Evolutionary conservation across 2,888 invertebrate species (phyloP), one percentile per base, ranked within the genome.

Genomic region (Helicoverpa assulta): DNA sequence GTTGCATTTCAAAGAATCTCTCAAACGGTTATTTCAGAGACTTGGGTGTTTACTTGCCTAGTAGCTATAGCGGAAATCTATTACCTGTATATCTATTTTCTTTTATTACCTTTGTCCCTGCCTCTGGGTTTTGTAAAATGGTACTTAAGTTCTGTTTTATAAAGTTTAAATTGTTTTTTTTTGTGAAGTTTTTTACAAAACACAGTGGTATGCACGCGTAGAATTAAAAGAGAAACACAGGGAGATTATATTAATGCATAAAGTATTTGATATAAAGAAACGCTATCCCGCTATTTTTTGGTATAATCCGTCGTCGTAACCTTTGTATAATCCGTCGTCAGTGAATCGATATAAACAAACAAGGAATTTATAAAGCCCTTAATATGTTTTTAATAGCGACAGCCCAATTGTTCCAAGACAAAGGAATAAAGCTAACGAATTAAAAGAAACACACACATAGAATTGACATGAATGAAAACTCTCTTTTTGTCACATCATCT

Each of bases 1-100:
- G 54, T 68, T 60, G 64, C 88, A 91, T 94, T 94, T 92, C 95
- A 94, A 94, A 86, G 94, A 94, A 94, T 95, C 94, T 94, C 94
- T 64, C 29, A 19, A 74, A 53, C 82, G 82, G 66, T 76, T 86
- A 86, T 85, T 88, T 88, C 84, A 88, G 86, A 76, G 82, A 85
- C 70, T 85, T 93, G 87, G 85, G 89, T 94, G 93, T 94, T 88
- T 91, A 95, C 95, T 95, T 95, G 95, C 95, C 92, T 93, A 94
- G 95, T 95, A 95, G 95, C 95, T 95, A 95, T 95, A 94, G 95
- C 95, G 95, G 89, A 78, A 90, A 94, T 89, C 90, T 91, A 80
- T 79, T 82, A 90, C 88, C 88, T 90, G 84, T 89, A 88, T 89
- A 88, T 91, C 85, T 92, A 88, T 88, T 88, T 90, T 85, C 88